Base-by-base conservation (phyloP, 2,888 invertebrate genomes). In the Mayetiola destructor region DNA sequence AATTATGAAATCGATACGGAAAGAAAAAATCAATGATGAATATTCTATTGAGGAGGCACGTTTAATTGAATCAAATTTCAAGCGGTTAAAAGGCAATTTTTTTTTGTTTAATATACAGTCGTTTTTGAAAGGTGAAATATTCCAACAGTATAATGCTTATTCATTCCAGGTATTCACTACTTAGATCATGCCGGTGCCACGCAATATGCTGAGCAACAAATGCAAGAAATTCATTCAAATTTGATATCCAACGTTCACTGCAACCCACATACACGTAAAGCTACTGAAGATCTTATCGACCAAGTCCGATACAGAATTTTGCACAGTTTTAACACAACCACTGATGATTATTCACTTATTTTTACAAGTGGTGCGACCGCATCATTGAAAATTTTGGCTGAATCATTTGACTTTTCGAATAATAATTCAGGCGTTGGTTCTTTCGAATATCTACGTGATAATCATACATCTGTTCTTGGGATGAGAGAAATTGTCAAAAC, bases 291-390 rank as follows among this genome's bases (percentile, higher is more conserved):
- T 72, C 78, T 83, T 53, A 77, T 95, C 42, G 93, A 94, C 66
- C 85, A 88, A 72, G 80, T 88, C 56, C 77, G 94, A 73, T 82
- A 77, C 68, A 79, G 88, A 67, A 77, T 95, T 61, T 75, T 96
- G n/a, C 76, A 81, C 59, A 84, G 88, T 70, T 95, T 96, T 66
- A 84, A 89, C 62, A 87, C 92, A 6, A 80, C 79, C 61, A 71
- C 80, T 0, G 80, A 87, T 9, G 84, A 88, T 55, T 96, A 96
- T 70, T 79, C 81, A 59, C 80, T 97, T 1, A 80, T 97, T 62
- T 97, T 97, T 67, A 96, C 95, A n/a, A 82, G 88, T 0, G 92
- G 95, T 37, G 84, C 94, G n/a, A 94, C 96, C 21, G 84, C 82
- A 20, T 80, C 90, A 1, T 69, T 96, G 56, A 93, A 91, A 76